These are phyloP conservation scores for Aramus guarauna DNA, from an alignment of 2,113 vertebrate species.

Conservation along the genomic window DNA sequence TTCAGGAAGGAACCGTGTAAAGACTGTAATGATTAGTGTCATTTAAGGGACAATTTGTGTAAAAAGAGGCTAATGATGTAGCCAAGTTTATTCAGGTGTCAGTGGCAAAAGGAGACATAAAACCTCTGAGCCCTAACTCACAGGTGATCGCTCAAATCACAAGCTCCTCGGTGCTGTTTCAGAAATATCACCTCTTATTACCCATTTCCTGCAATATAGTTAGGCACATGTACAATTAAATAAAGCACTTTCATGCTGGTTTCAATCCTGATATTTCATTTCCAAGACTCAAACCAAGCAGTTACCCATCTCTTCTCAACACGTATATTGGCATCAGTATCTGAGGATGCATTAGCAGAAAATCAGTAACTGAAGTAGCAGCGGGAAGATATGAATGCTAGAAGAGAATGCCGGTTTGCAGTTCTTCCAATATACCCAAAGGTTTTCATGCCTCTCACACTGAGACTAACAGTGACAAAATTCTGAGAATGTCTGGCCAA, in stretches of 20 bases:
- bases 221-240: neutral
- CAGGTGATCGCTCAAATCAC: neutral
- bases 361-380: neutral
- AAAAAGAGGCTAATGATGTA: neutral
- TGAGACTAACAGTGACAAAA: neutral
- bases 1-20: neutral
- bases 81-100: conserved; percentile 13
- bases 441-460: neutral
- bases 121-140: neutral
- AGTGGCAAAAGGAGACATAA: neutral
- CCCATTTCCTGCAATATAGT: neutral
- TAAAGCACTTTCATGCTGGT: neutral
- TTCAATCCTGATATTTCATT: neutral
- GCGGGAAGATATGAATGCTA: neutral
- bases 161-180: neutral
- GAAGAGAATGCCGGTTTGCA: neutral
- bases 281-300: neutral
- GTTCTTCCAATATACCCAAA: neutral
- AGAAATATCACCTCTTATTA: neutral
- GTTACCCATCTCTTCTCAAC: neutral
- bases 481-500: neutral
- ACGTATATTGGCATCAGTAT: neutral
- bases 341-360: neutral
- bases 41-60: neutral
- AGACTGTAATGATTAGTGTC: neutral